Evolutionary conservation across 1,140 invertebrate species (phyloP).

Genomic region (Pogonomyrmex californicus): DNA sequence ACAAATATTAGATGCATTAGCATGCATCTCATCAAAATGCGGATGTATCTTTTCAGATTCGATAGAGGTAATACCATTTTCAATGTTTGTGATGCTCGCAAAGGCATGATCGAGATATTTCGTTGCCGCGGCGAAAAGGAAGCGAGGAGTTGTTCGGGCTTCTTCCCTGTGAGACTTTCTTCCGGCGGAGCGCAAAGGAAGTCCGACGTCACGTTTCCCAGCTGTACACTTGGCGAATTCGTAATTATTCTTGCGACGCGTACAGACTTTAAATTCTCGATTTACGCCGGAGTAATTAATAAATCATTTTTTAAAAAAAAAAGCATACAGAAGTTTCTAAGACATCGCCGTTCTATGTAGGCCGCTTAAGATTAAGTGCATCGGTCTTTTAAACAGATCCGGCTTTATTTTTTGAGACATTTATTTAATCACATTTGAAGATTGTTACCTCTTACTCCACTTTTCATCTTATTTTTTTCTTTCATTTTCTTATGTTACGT

Average conservation of each 20-base stretch:
- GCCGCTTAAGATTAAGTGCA: background rate
- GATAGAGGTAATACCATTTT: background rate
- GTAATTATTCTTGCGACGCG: conserved; percentile 49
- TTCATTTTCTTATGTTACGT: background rate
- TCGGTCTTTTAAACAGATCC: background rate
- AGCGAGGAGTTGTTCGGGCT: background rate
- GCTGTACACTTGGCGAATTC: conserved; percentile 42
- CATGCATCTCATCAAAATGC: background rate
- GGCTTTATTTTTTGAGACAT: conserved; percentile 8
- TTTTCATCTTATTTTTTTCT: conserved; percentile 19
- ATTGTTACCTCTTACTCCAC: background rate
- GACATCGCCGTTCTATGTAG: background rate
- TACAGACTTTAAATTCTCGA: conserved; percentile 16
- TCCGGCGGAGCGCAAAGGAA: conserved; percentile 26
- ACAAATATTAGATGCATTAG: background rate
- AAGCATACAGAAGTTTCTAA: background rate
- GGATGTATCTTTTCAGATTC: background rate
- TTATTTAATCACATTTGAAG: conserved; percentile 66
- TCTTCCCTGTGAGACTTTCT: background rate
- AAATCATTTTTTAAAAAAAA: conserved; percentile 67
- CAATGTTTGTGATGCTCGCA: background rate
- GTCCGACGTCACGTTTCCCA: conserved; percentile 44
- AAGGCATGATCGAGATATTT: conserved; percentile 22
- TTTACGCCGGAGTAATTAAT: conserved; percentile 62
- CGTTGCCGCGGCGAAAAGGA: background rate